Base-by-base conservation (phyloP, 2,888 invertebrate species). In the Tetanocera ferruginea region DNA sequence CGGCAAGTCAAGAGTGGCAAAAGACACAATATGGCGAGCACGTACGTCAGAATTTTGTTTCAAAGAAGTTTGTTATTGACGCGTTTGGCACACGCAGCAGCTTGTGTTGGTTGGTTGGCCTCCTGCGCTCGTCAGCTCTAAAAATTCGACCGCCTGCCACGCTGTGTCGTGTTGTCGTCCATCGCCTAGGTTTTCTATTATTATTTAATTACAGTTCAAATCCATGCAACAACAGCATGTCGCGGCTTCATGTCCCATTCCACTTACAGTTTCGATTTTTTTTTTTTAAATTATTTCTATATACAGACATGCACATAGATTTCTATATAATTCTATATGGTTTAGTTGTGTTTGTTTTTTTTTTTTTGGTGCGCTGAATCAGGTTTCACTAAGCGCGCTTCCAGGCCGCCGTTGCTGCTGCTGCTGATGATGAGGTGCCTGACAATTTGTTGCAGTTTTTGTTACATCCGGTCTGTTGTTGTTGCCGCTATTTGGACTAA, bases 141-240 rank as follows among this genome's bases (percentile, higher is more conserved):
- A 43, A 43, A 43, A 43, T 43, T 25, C 28, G 25, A 31, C 60
- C 60, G 60, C 25, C 60, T 60, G 23, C 60, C 60, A 28, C 23
- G 23, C 17, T 60, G 28, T 43, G 43, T 11, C 43, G 43, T 28
- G 49, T 23, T 51, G n/a, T 28, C 28, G 49, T 31, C 69, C 31
- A 25, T 43, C 11, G 43, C 43, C 43, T 43, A 43, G 43, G 43
- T 55, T 55, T 23, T 55, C 28, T 70, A 70, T 71, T 55, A 55
- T 71, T 71, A 71, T 55, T 71, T 71, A 71, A 71, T 71, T 71
- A 71, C 55, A 55, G 55, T 19, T 31, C 52, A 37, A 71, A 55
- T 71, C 25, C 31, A 71, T 71, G 51, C 55, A 23, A 17, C 55
- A n/a, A 52, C 6, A 37, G 57, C 60, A 14, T 28, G 23, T 57